Percentiles rank a stretch among this genome's conserved stretches.
Evolutionary conservation across 2,888 invertebrate species (phyloP).

Genomic region (Maniola hyperantus): DNA sequence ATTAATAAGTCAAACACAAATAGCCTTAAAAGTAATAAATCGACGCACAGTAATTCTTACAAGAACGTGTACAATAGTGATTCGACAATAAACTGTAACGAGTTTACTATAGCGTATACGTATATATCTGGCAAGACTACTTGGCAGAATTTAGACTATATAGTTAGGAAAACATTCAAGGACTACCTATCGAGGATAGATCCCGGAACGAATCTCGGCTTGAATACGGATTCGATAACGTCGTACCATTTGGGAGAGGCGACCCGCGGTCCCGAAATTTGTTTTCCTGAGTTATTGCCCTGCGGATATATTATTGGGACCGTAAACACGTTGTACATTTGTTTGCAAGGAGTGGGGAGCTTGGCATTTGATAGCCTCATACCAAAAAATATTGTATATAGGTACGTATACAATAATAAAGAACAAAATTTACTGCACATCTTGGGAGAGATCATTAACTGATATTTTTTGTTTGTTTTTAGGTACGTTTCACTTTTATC

Average conservation of each 20-base stretch:
- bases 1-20: constrained; percentile 79
- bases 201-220: constrained; percentile 93
- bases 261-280: constrained; percentile 89
- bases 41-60: constrained; percentile 77
- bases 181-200: constrained; percentile 97
- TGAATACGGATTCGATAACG: constrained; percentile 93
- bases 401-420: constrained; percentile 70
- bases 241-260: constrained; percentile 97
- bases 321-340: constrained; percentile 93
- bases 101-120: constrained; percentile 93
- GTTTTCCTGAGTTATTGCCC: constrained; percentile 94
- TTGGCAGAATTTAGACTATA: constrained; percentile 97
- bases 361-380: constrained; percentile 97
- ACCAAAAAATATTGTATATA: constrained; percentile 97
- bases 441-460: background rate
- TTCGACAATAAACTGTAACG: constrained; percentile 84
- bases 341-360: constrained; percentile 92
- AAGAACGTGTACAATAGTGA: constrained; percentile 78
- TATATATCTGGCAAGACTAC: constrained; percentile 96
- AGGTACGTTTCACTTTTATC: constrained; percentile 92
- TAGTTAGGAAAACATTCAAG: constrained; percentile 95
- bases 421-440: background rate
- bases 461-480: constrained; percentile 38
- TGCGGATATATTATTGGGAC: constrained; percentile 97
- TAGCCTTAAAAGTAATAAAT: constrained; percentile 82